Base-by-base conservation (phyloP, 2,888 invertebrate species). In the Tetragnatha montana region DNA sequence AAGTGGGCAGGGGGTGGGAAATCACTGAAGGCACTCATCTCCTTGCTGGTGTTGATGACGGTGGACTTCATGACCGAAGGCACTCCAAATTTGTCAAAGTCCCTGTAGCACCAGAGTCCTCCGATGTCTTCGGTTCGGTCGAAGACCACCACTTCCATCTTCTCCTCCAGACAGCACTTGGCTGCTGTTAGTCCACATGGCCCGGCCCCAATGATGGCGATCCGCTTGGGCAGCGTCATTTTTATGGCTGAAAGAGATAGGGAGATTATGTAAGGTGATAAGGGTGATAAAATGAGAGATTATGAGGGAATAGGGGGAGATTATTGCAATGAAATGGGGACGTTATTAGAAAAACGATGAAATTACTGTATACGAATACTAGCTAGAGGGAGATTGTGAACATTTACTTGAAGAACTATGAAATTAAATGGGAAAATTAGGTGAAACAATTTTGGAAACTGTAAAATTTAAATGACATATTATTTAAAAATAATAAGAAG, bases 1-100 rank as follows among this genome's bases (percentile, higher is more conserved):
- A 93, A 93, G 21, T 94, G 92, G 50, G 92, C 73, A 12, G 91
- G 91, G 6, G 94, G 93, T 1, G 94, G 94, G 91, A 94, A 94
- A 92, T 94, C 93, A 84, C 93, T 93, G 91, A 92, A 93, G 6
- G 93, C 92, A 21, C 92, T 93, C 92, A 93, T 92, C 91, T 93
- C 93, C 91, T 94, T 94, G 85, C 93, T 93, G 6, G 93, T 93
- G 91, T 94, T 94, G 91, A 93, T 93, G 21, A 93, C 92, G 0
- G 94, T 93, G 12, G 92, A 92, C 75, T 93, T 93, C 92, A 93
- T 93, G 10, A 93, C 93, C 6, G 92, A 93, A 0, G 92, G 92
- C 47, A 92, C 91, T 68, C 91, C 92, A 6, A 91, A 87, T 4
- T 88, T 35, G n/a, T 91, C 91, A n/a, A 85, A 79, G 6, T 91